These are phyloP conservation scores for Pristis pectinata DNA, from an alignment of 2,797 vertebrate species.

Conservation along the genomic window DNA sequence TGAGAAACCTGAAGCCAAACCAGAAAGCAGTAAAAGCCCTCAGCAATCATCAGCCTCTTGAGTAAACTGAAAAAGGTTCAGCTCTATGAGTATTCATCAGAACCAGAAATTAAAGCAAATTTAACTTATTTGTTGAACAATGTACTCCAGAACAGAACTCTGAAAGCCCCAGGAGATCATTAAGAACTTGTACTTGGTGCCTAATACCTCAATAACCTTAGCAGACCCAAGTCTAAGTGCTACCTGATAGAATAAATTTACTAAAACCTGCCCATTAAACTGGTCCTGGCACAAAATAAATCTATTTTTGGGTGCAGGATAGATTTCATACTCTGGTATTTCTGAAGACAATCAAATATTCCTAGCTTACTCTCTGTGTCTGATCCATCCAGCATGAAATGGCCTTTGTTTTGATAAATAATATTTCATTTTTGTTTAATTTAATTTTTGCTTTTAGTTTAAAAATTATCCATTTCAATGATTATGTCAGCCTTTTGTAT, in stretches of 20 bases:
- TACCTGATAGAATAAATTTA: not conserved
- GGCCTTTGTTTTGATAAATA: not conserved
- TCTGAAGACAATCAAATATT: not conserved
- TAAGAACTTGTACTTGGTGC: not conserved
- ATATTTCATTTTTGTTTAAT: not conserved
- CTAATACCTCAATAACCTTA: not conserved
- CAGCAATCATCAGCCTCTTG: not conserved
- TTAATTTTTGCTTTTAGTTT: not conserved
- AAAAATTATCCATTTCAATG: not conserved
- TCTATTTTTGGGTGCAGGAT: not conserved
- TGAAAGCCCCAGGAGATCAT: not conserved
- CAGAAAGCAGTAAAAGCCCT: not conserved
- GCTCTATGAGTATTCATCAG: not conserved
- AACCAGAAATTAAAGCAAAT: not conserved
- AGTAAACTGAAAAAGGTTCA: not conserved
- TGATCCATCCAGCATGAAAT: not conserved
- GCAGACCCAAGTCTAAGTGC: not conserved
- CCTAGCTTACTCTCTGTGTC: not conserved
- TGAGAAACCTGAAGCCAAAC: not conserved
- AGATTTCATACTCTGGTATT: not conserved
- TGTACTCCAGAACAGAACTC: not conserved
- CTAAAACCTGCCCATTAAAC: not conserved
- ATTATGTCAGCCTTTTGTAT: not conserved
- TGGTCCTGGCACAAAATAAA: not conserved
- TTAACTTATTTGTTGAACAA: not conserved